Percentiles rank a stretch among this genome's conserved stretches.
These are phyloP conservation scores for Muraenolepis orangiensis DNA, from an alignment of 2,797 vertebrate genomes.

Conservation along the genomic window DNA sequence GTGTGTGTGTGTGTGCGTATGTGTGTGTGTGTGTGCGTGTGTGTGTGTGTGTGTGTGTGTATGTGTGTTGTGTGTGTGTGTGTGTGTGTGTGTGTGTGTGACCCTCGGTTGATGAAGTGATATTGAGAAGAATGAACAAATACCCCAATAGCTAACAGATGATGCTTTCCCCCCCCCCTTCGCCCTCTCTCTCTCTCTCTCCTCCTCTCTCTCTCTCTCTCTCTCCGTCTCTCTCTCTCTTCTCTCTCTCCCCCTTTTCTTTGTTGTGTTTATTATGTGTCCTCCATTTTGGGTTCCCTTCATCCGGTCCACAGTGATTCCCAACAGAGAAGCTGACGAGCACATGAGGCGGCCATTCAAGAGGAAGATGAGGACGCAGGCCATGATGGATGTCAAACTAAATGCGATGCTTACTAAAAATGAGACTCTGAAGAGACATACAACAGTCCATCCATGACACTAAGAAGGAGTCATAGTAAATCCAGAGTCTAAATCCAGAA, in stretches of 20 bases:
- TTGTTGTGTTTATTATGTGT: background rate
- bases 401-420: too few relatives aligned
- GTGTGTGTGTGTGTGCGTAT: background rate
- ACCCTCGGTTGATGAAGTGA: background rate
- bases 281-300: background rate
- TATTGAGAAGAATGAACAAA: too few relatives aligned
- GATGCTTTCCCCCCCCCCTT: background rate
- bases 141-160: conserved; percentile 22
- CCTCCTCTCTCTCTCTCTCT: background rate
- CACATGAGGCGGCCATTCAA: too few relatives aligned
- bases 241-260: background rate
- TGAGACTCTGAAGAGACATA: too few relatives aligned
- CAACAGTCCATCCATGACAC: too few relatives aligned
- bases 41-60: background rate
- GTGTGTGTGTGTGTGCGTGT: background rate
- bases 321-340: too few relatives aligned
- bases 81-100: conserved; percentile 4
- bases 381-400: too few relatives aligned
- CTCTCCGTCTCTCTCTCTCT: background rate
- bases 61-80: conserved; percentile 5
- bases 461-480: too few relatives aligned
- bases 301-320: background rate
- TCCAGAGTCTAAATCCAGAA: too few relatives aligned
- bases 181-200: background rate
- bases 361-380: too few relatives aligned